Percentiles rank a stretch among this genome's conserved stretches.
Evolutionary conservation across 2,113 vertebrate species (phyloP).

Genomic region (Cepphus grylle): DNA sequence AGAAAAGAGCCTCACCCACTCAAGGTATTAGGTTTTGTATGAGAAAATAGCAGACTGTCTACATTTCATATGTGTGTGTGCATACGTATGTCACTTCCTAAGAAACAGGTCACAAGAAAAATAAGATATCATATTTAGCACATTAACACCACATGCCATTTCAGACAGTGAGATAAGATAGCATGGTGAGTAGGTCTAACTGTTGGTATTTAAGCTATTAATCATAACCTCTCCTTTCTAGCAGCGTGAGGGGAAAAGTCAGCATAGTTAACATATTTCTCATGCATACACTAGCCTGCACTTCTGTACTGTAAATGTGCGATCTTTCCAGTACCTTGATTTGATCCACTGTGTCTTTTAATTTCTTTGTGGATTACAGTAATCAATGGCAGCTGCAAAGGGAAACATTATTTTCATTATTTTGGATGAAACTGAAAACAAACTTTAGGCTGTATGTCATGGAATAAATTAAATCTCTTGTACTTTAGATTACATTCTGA

Average conservation of each 20-base stretch:
- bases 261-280: conserved; percentile 40
- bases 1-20: not conserved
- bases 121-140: conserved; percentile 41
- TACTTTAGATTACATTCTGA: conserved; percentile 10
- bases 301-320: not conserved
- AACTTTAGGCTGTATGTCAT: not conserved
- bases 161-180: conserved; percentile 50
- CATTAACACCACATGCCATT: conserved; percentile 50
- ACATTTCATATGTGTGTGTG: not conserved
- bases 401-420: conserved; percentile 23
- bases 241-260: not conserved
- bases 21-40: not conserved
- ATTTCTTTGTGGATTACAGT: conserved; percentile 18
- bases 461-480: conserved; percentile 23
- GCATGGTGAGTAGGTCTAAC: not conserved
- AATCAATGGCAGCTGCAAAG: conserved; percentile 25
- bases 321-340: conserved; percentile 3
- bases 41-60: not conserved
- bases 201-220: conserved; percentile 39
- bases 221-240: conserved; percentile 37
- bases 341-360: not conserved
- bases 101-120: conserved; percentile 15
- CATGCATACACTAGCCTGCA: not conserved
- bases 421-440: conserved; percentile 34
- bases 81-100: not conserved